A percentile compares a stretch with the other conserved stretches of the same genome.
Evolutionary conservation across 2,888 invertebrate genomes (phyloP).

Genomic region (Meta bourneti): DNA sequence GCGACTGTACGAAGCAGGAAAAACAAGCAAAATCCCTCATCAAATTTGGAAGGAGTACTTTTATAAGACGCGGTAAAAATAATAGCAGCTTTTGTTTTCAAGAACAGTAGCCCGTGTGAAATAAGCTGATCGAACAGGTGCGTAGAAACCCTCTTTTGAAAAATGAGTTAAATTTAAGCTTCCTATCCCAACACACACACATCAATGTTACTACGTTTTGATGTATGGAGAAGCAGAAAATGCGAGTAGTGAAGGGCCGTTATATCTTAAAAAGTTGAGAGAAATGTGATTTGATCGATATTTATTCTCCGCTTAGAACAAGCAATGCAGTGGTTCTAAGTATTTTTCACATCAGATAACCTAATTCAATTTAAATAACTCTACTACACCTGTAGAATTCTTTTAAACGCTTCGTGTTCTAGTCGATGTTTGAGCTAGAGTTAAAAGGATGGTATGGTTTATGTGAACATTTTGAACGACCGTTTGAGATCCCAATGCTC

Average conservation of each 20-base stretch:
- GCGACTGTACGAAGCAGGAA: neutral
- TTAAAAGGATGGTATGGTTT: no score
- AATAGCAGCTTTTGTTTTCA: slow-evolving; percentile 26
- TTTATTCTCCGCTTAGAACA: neutral
- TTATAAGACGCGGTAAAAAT: slow-evolving; percentile 34
- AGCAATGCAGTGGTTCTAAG: neutral
- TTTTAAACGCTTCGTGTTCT: neutral
- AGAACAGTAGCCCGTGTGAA: slow-evolving; percentile 9
- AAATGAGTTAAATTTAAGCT: slow-evolving; percentile 34
- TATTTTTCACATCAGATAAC: neutral
- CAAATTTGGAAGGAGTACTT: slow-evolving; percentile 11
- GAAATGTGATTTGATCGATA: slow-evolving; percentile 1
- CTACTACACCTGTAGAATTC: neutral
- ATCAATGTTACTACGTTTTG: neutral
- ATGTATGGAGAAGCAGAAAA: neutral
- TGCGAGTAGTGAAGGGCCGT: neutral
- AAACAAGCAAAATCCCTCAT: slow-evolving; percentile 1
- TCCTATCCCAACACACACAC: neutral
- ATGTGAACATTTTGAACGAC: no score
- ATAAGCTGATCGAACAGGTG: slow-evolving; percentile 12
- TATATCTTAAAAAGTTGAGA: neutral
- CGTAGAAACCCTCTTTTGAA: neutral
- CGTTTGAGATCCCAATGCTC: no score
- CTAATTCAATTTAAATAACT: neutral
- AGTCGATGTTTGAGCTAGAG: neutral